These are phyloP conservation scores for Melitaea athalia DNA, from an alignment of 2,888 invertebrate species.

Conservation along the genomic window DNA sequence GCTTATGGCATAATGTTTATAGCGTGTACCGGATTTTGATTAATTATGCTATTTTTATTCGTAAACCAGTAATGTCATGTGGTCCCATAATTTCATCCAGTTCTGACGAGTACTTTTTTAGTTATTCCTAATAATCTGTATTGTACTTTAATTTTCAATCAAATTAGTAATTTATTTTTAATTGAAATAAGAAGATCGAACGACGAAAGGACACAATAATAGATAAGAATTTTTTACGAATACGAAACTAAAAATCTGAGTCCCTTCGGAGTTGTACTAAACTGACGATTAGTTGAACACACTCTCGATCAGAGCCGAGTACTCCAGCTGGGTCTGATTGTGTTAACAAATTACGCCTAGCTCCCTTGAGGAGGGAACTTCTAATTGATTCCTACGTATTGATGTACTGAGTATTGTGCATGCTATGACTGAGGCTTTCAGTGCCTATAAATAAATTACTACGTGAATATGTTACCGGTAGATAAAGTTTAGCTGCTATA, in stretches of 20 bases:
- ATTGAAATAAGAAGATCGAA: background rate
- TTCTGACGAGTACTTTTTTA: too few relatives aligned
- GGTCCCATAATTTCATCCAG: too few relatives aligned
- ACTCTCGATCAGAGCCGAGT: slow-evolving; percentile 22
- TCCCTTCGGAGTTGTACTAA: background rate
- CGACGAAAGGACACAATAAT: background rate
- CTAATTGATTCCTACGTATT: slow-evolving; percentile 7
- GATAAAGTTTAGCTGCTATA: too few relatives aligned
- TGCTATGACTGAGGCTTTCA: background rate
- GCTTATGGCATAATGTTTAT: too few relatives aligned
- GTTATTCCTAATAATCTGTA: too few relatives aligned
- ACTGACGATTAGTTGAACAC: slow-evolving; percentile 26
- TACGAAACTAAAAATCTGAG: background rate
- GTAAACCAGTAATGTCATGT: too few relatives aligned
- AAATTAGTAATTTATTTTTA: too few relatives aligned
- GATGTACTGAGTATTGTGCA: background rate
- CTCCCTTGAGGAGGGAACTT: slow-evolving; percentile 14
- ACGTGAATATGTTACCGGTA: too few relatives aligned
- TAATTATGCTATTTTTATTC: too few relatives aligned
- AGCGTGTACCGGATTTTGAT: too few relatives aligned
- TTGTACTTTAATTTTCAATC: too few relatives aligned
- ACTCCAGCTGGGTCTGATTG: slow-evolving; percentile 22
- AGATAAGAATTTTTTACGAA: background rate
- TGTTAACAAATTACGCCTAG: slow-evolving; percentile 22
- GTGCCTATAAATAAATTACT: too few relatives aligned